Conservation (phyloP, 2,113 vertebrate species). For the Xerus inauris region DNA sequence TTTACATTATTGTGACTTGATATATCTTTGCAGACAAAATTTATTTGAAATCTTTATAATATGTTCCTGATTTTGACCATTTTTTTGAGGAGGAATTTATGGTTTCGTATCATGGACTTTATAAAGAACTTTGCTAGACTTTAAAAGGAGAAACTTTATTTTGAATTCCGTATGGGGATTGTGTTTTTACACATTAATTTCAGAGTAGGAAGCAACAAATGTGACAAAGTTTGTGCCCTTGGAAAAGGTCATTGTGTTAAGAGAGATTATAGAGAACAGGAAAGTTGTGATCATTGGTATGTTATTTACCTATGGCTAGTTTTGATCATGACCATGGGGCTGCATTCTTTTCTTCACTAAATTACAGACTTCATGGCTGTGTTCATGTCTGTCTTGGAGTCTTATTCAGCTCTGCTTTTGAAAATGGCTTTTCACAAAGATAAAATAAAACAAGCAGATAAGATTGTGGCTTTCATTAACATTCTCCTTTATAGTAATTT, state of each 20-base stretch:
- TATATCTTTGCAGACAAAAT: not conserved
- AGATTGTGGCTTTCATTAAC: slow-evolving; percentile 3
- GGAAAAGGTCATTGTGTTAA: not conserved
- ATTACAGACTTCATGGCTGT: not conserved
- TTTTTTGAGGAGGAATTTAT: not conserved
- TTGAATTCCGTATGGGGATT: not conserved
- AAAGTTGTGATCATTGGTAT: not conserved
- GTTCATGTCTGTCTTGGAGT: not conserved
- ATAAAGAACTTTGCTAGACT: not conserved
- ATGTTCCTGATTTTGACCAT: not conserved
- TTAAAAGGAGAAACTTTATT: not conserved
- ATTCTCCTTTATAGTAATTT: not conserved
- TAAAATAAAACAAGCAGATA: slow-evolving; percentile 49
- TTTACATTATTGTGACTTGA: not conserved
- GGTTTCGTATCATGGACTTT: not conserved
- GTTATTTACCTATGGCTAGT: not conserved
- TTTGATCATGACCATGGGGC: not conserved
- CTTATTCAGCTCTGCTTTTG: not conserved
- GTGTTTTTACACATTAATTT: not conserved
- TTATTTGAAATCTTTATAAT: not conserved
- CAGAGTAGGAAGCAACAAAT: not conserved
- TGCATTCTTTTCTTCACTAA: not conserved
- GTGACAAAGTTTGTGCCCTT: not conserved
- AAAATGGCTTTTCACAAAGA: slow-evolving; percentile 2
- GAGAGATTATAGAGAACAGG: not conserved